Evolutionary conservation across 2,888 invertebrate species (phyloP), one percentile per base, ranked within the genome.

Genomic region (Dorcus hopei): DNA sequence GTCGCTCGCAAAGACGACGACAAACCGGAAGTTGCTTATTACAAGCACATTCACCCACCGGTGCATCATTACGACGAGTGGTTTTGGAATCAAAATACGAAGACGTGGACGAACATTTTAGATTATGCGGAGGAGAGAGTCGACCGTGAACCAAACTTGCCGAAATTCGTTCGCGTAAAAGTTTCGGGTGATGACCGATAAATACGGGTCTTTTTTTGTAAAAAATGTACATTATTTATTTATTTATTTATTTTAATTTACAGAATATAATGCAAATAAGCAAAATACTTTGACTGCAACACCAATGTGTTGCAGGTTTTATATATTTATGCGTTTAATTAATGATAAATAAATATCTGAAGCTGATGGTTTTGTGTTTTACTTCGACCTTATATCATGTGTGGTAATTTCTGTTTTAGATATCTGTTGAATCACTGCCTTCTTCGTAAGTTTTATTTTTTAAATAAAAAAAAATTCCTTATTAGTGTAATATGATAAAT

Each of bases 21-120:
- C 14, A 55, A 52, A 19, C 60, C 67, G 0, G 64, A 70, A 14
- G 64, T 75, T 16, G 60, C 70, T 14, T 69, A 72, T 62, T 72
- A 76, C 57, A 74, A 76, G 23, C 77, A 78, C 57, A 63, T 73
- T 0, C 77, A 77, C 61, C 73, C 59, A 71, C 81, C 64, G 69
- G 75, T 79, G 2, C 79, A 81, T 59, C 79, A 78, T 66, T 66
- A 72, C 48, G 83, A 85, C 19, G 79, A 82, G 11, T 84, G 84
- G 84, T 81, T 81, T 63, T 85, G 83, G 84, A 82, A 85, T 69
- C 79, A 83, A 39, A 74, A 80, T 50, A 78, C 82, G 33, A 83
- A 84, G 73, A 80, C 81, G 1, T 85, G 83, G 84, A 76, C 80
- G 16, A 78, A 80, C 67, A 68, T 77, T 38, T 75, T 62, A 6